Evolutionary conservation across 1,140 invertebrate genomes (phyloP).

Genomic region (Zaprionus taronus): DNA sequence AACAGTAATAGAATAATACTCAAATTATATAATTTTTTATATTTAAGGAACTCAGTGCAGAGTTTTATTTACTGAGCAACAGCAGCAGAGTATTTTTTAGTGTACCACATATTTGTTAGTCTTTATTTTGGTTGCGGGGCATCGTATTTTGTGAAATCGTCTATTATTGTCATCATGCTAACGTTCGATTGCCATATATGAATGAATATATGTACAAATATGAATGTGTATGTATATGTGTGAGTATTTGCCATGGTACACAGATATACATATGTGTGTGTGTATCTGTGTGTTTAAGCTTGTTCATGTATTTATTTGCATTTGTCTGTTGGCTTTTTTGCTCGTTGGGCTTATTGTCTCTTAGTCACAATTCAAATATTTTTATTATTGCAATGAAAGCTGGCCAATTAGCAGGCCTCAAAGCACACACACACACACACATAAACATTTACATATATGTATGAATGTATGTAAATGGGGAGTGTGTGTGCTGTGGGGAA

Average conservation of each 20-base stretch:
- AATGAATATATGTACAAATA: conserved; percentile 15
- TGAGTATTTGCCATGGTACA: conserved; percentile 47
- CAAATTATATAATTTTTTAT: neutral
- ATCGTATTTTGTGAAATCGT: conserved; percentile 79
- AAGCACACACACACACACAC: conserved; percentile 14
- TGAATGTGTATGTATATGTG: neutral
- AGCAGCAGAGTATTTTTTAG: conserved; percentile 7
- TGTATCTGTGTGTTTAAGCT: conserved; percentile 45
- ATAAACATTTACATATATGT: conserved; percentile 14
- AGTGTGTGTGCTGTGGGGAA: conserved; percentile 16
- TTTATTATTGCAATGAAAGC: conserved; percentile 77
- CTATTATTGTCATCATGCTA: conserved; percentile 81
- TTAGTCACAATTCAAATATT: conserved; percentile 71
- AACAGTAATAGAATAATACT: too few species aligned
- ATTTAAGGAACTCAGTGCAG: too few species aligned
- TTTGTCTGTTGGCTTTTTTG: conserved; percentile 64
- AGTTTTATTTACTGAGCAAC: neutral
- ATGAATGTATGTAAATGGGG: conserved; percentile 16
- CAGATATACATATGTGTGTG: conserved; percentile 10
- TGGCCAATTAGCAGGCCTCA: conserved; percentile 70
- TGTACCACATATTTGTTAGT: neutral
- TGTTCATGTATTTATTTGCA: conserved; percentile 70
- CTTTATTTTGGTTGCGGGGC: conserved; percentile 20
- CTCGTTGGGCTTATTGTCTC: conserved; percentile 46
- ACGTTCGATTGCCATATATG: conserved; percentile 67